Conservation (phyloP, 2,888 invertebrate genomes). For the Drosophila mettleri region DNA sequence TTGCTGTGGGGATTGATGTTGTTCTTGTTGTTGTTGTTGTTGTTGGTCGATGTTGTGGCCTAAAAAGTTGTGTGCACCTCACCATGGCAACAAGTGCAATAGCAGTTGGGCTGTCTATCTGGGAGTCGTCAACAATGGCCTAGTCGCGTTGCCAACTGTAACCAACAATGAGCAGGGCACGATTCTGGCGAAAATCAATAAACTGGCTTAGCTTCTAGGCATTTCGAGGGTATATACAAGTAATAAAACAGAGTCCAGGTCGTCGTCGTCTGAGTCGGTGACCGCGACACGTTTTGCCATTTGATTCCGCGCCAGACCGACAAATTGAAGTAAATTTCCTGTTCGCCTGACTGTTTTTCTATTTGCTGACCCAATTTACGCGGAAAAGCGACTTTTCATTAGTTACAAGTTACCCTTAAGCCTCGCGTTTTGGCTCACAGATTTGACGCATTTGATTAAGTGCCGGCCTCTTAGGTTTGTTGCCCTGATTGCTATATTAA, state of each 20-base stretch:
- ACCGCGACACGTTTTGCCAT: slow-evolving; percentile 75
- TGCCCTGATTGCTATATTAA: slow-evolving; percentile 54
- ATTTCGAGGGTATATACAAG: slow-evolving; percentile 20
- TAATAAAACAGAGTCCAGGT: slow-evolving; percentile 24
- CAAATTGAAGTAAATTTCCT: slow-evolving; percentile 74
- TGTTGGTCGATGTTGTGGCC: slow-evolving; percentile 50
- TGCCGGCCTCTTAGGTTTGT: slow-evolving; percentile 47
- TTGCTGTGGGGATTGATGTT: slow-evolving; percentile 35
- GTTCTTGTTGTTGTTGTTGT: slow-evolving; percentile 13
- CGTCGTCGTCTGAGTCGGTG: neutral
- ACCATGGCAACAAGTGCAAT: slow-evolving; percentile 77
- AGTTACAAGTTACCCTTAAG: slow-evolving; percentile 55
- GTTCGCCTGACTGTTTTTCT: slow-evolving; percentile 47
- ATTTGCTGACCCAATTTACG: slow-evolving; percentile 70
- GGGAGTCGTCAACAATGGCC: slow-evolving; percentile 42
- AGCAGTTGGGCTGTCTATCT: slow-evolving; percentile 25
- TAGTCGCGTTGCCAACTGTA: slow-evolving; percentile 69
- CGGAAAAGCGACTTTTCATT: slow-evolving; percentile 76
- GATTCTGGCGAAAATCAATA: slow-evolving; percentile 70
- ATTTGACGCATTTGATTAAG: slow-evolving; percentile 58
- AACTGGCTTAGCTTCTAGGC: slow-evolving; percentile 25
- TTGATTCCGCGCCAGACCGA: slow-evolving; percentile 66
- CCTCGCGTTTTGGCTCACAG: slow-evolving; percentile 34
- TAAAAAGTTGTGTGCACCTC: slow-evolving; percentile 66
- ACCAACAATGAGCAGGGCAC: slow-evolving; percentile 56